Base-by-base conservation (phyloP, 2,888 invertebrate genomes). In the Ganaspis brasiliensis region DNA sequence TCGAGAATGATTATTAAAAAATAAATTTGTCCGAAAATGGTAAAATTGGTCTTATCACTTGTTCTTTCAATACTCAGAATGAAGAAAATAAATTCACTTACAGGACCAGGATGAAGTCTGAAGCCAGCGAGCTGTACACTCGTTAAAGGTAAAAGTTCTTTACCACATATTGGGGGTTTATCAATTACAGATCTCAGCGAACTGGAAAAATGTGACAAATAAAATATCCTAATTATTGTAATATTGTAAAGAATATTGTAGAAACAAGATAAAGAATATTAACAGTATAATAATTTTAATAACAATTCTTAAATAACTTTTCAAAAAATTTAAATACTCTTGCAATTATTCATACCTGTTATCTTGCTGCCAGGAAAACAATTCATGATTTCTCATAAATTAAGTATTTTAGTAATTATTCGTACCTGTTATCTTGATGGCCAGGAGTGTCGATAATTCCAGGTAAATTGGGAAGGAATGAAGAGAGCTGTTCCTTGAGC, bases 401-500 rank as follows among this genome's bases (percentile, higher is more conserved):
- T n/a, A n/a, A n/a, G n/a, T n/a, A n/a, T n/a, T n/a, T n/a, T n/a
- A n/a, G n/a, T n/a, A n/a, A n/a, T n/a, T n/a, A n/a, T 37, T 37
- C 56, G 55, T 83, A 95, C 95, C 94, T 95, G 94, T 94, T 97
- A 93, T 92, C 94, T 82, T 92, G 92, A 83, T 92, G 92, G 45
- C 97, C 98, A 79, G 98, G 98, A 35, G 97, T 96, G 92, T 99
- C 99, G 83, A 98, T 96, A 82, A 98, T 97, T 21, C 99, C 98
- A 72, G 99, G 99, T 75, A 99, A 93, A 91, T 97, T 97, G 21
- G 98, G 98, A 81, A 99, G 93, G 92, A 99, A 99, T 14, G 98
- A 98, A 55, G 98, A 98, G 77, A 99, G 92, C 76, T 98, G 98
- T 92, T 99, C 98, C 91, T 98, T 97, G 16, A 98, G 94, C 92